phyloP scores from a whole-genome alignment of 2,113 vertebrate species.

The Mustela nigripes region DNA sequence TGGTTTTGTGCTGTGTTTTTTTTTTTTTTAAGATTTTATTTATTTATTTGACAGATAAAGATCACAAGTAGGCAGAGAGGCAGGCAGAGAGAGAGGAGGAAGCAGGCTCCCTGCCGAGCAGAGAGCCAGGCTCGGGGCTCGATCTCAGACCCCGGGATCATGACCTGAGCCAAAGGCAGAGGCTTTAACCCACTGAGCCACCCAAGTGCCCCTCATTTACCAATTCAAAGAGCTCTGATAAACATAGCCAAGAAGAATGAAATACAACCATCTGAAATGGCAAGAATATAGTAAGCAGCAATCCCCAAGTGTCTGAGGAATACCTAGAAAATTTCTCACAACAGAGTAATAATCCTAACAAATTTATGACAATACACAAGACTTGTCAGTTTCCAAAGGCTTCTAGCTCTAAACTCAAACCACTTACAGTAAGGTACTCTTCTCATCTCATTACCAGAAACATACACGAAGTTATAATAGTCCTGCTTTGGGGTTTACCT shows the following conservation, averaged over 20 bases:
- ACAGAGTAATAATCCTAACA: slow-evolving; percentile 34
- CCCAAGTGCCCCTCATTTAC: background rate
- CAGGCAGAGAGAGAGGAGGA: no score
- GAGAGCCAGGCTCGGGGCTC: no score
- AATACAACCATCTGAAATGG: background rate
- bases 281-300: background rate
- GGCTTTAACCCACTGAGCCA: no score
- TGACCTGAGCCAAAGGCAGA: no score
- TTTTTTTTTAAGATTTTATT: background rate
- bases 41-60: no score
- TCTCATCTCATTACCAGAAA: slow-evolving; percentile 34
- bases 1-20: background rate
- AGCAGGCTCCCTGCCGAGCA: no score
- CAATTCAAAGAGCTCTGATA: background rate
- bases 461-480: background rate
- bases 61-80: no score
- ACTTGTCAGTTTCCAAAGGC: background rate
- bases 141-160: no score
- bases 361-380: slow-evolving; percentile 49
- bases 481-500: background rate
- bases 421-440: background rate
- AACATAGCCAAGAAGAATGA: slow-evolving; percentile 12
- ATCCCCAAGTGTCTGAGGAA: background rate
- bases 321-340: slow-evolving; percentile 36
- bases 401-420: slow-evolving; percentile 15